Conservation (phyloP, 2,888 invertebrate species). For the Leucania comma region DNA sequence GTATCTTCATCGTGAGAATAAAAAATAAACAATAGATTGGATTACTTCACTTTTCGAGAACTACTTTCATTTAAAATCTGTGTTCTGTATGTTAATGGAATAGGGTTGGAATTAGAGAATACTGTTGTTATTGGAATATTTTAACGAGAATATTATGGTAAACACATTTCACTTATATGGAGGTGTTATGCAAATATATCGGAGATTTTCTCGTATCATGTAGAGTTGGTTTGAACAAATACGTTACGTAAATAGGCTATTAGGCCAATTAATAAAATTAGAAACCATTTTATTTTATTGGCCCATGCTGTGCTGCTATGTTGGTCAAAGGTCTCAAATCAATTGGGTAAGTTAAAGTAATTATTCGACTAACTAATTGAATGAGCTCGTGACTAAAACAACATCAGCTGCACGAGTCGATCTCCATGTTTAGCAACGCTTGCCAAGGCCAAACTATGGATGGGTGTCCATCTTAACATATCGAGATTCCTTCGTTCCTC, state of each 20-base stretch:
- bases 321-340: neutral
- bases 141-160: slow-evolving; percentile 70
- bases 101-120: slow-evolving; percentile 50
- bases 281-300: slow-evolving; percentile 15
- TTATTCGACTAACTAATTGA: no score
- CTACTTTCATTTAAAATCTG: slow-evolving; percentile 61
- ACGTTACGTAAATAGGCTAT: slow-evolving; percentile 32
- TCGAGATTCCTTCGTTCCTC: no score
- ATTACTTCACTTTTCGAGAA: slow-evolving; percentile 64
- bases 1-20: slow-evolving; percentile 68
- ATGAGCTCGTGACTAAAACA: no score
- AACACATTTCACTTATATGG: slow-evolving; percentile 67
- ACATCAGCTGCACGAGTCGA: no score
- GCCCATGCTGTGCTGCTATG: neutral
- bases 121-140: slow-evolving; percentile 29
- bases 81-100: slow-evolving; percentile 28
- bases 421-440: no score
- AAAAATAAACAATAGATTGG: slow-evolving; percentile 64
- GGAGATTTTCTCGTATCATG: slow-evolving; percentile 52
- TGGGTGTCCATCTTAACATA: no score
- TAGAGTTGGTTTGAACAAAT: slow-evolving; percentile 31
- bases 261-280: slow-evolving; percentile 13
- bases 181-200: slow-evolving; percentile 66
- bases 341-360: neutral
- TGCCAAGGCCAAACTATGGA: no score